Conservation (phyloP, 2,113 vertebrate genomes). For the Lampris megalopsis region DNA sequence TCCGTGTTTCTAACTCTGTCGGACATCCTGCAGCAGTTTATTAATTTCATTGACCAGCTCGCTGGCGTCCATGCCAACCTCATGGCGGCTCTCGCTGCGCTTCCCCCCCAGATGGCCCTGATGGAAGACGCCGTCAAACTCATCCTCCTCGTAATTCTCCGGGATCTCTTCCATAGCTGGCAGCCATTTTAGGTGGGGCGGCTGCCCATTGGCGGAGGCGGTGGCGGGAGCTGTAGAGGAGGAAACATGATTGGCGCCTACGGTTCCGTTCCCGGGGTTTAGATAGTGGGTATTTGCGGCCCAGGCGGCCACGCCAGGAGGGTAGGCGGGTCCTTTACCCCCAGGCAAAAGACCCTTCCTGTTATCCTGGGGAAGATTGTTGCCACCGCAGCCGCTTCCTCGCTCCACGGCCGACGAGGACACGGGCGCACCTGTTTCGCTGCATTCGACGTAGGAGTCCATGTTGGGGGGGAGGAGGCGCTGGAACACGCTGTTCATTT, state of each 20-base stretch:
- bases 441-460: conserved; percentile 87
- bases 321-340: conserved; percentile 86
- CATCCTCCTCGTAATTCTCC: conserved; percentile 96
- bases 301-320: conserved; percentile 93
- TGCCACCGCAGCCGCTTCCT: conserved; percentile 54
- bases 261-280: conserved; percentile 84
- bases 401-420: conserved; percentile 73
- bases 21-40: conserved; percentile 94
- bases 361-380: conserved; percentile 85
- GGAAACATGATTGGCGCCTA: conserved; percentile 67
- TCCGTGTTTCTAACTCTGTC: conserved; percentile 86
- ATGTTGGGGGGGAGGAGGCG: conserved; percentile 89
- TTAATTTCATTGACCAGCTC: conserved; percentile 98
- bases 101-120: conserved; percentile 83
- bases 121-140: conserved; percentile 92
- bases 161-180: conserved; percentile 99
- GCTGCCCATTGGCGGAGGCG: conserved; percentile 80
- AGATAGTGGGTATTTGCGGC: conserved; percentile 95
- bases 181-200: conserved; percentile 92
- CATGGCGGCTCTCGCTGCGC: conserved; percentile 87
- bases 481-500: conserved; percentile 98
- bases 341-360: conserved; percentile 88
- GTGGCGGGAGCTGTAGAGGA: conserved; percentile 35
- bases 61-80: conserved; percentile 91
- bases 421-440: conserved; percentile 72